Conservation (phyloP, 2,797 vertebrate species). For the Arnoldichthys spilopterus region DNA sequence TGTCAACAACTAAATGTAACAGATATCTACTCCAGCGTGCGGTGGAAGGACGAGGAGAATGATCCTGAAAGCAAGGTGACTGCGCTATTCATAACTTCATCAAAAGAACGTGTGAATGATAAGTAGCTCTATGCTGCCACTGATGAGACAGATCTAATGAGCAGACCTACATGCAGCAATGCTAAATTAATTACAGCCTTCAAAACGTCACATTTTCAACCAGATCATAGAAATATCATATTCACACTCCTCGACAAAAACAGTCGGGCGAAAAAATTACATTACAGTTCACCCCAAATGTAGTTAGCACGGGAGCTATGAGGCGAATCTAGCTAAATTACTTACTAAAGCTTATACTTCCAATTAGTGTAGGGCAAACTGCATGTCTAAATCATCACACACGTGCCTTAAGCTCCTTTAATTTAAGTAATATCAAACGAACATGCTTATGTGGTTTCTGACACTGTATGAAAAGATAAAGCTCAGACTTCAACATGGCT, state of each 20-base stretch:
- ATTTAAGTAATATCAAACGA: neutral
- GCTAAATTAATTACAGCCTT: conserved; percentile 4
- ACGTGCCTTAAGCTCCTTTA: neutral
- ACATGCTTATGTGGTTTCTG: neutral
- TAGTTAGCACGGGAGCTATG: neutral
- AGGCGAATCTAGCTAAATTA: neutral
- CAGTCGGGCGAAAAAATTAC: neutral
- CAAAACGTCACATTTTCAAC: neutral
- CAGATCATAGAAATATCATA: neutral
- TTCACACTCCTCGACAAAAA: neutral
- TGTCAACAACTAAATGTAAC: conserved; percentile 47
- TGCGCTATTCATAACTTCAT: conserved; percentile 35
- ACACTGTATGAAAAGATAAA: neutral
- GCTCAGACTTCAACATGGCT: neutral
- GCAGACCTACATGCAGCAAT: neutral
- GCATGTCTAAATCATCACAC: neutral
- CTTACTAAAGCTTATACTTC: neutral
- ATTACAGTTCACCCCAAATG: neutral
- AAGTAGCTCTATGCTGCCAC: conserved; percentile 6
- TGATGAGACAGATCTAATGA: conserved; percentile 23
- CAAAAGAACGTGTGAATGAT: conserved; percentile 33
- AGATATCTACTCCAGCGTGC: conserved; percentile 35
- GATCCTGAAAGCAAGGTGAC: conserved; percentile 35
- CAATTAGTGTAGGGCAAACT: neutral
- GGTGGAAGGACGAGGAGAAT: conserved; percentile 1